phyloP scores from a whole-genome alignment of 1,140 invertebrate species.

The Habropoda laboriosa region DNA sequence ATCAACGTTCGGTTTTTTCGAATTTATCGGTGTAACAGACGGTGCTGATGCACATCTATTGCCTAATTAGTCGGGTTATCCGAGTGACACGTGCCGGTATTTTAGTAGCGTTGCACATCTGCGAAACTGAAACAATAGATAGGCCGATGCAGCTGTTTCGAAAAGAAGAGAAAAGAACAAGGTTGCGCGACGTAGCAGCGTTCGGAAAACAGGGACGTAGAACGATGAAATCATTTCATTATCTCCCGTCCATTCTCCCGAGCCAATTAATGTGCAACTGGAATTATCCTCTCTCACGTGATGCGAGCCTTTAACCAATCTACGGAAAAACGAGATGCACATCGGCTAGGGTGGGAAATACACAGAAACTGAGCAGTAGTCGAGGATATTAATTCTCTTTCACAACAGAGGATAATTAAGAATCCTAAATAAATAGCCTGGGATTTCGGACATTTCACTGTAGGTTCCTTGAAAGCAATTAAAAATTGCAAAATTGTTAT shows the following conservation, averaged over 20 bases:
- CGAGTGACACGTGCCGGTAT: constrained; percentile 55
- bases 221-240: constrained; percentile 58
- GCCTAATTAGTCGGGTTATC: constrained; percentile 61
- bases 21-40: constrained; percentile 53
- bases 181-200: background rate
- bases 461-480: too few species aligned
- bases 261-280: constrained; percentile 51
- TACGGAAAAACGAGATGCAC: background rate
- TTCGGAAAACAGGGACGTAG: background rate
- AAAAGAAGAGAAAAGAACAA: constrained; percentile 5
- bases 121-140: constrained; percentile 65
- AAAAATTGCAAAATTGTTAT: too few species aligned
- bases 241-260: constrained; percentile 22
- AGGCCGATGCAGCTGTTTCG: constrained; percentile 59
- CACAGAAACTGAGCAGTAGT: background rate
- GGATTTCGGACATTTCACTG: too few species aligned
- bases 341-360: background rate
- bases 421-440: too few species aligned
- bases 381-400: too few species aligned
- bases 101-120: constrained; percentile 57
- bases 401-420: too few species aligned
- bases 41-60: constrained; percentile 44
- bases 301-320: background rate
- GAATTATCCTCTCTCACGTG: constrained; percentile 35
- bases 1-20: constrained; percentile 35